phyloP scores from a whole-genome alignment of 2,797 vertebrate species.

The Chrysocyon brachyurus region DNA sequence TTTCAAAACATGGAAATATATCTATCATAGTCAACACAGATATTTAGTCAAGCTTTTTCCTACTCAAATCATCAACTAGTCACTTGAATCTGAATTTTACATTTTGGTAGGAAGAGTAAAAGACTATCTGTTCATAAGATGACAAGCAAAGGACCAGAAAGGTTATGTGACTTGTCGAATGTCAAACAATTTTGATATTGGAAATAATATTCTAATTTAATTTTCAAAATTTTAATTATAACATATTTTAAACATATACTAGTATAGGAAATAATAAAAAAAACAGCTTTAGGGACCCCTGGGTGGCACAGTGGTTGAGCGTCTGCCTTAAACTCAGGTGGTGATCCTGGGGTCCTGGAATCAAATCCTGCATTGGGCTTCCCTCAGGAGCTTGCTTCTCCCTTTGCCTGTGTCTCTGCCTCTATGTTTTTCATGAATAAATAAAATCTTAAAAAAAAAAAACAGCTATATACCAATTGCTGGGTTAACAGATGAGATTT shows the following conservation, averaged over 20 bases:
- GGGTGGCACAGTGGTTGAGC: no score
- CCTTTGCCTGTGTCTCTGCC: no score
- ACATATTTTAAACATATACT: not conserved
- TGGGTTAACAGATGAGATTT: not conserved
- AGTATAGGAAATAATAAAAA: not conserved
- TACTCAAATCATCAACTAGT: not conserved
- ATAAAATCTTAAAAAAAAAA: no score
- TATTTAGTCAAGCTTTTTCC: not conserved
- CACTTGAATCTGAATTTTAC: not conserved
- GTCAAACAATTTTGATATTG: not conserved
- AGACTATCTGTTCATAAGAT: not conserved
- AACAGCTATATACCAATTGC: not conserved
- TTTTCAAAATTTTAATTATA: not conserved
- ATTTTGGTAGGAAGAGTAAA: not conserved
- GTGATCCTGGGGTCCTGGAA: no score
- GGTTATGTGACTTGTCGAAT: not conserved
- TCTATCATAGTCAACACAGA: not conserved
- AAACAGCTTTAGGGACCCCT: not conserved
- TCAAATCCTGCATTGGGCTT: no score
- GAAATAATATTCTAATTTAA: not conserved
- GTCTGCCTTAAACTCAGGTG: no score
- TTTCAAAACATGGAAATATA: not conserved
- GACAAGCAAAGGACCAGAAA: not conserved
- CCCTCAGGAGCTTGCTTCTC: no score
- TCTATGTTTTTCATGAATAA: no score